These are phyloP conservation scores for Conistra vaccinii DNA, from an alignment of 2,888 invertebrate species.

Conservation along the genomic window DNA sequence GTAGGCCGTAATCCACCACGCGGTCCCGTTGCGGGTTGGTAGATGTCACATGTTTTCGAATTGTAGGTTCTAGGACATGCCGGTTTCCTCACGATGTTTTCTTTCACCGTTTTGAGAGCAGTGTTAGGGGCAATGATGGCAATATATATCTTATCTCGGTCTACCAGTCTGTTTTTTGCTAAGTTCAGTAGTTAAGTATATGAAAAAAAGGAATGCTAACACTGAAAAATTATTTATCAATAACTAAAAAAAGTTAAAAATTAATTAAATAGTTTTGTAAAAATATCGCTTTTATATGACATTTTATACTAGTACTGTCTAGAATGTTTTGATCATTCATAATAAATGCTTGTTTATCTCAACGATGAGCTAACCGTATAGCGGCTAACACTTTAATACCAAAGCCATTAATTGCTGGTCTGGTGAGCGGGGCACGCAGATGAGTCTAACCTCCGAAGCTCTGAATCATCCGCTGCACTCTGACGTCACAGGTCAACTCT, in stretches of 20 bases:
- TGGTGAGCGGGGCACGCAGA: slow-evolving; percentile 55
- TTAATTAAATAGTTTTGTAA: no score
- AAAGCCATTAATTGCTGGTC: slow-evolving; percentile 41
- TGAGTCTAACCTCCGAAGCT: slow-evolving; percentile 42
- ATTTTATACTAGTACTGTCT: not conserved
- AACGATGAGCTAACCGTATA: slow-evolving; percentile 27
- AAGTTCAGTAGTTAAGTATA: not conserved
- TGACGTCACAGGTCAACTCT: slow-evolving; percentile 72
- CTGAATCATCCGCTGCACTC: slow-evolving; percentile 67
- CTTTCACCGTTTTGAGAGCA: no score
- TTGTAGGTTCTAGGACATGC: no score
- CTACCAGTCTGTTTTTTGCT: not conserved
- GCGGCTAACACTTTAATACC: slow-evolving; percentile 43
- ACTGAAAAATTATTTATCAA: not conserved
- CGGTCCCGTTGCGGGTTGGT: no score
- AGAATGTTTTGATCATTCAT: slow-evolving; percentile 19
- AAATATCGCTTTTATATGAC: not conserved
- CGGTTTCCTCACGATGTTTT: no score
- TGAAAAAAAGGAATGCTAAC: not conserved
- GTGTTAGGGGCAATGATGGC: no score
- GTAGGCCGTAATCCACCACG: no score
- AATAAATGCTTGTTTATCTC: slow-evolving; percentile 32
- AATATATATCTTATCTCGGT: not conserved
- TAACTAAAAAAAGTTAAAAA: not conserved
- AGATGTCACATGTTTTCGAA: no score